Conservation (phyloP, 2,888 invertebrate genomes). For the Tinea trinotella region DNA sequence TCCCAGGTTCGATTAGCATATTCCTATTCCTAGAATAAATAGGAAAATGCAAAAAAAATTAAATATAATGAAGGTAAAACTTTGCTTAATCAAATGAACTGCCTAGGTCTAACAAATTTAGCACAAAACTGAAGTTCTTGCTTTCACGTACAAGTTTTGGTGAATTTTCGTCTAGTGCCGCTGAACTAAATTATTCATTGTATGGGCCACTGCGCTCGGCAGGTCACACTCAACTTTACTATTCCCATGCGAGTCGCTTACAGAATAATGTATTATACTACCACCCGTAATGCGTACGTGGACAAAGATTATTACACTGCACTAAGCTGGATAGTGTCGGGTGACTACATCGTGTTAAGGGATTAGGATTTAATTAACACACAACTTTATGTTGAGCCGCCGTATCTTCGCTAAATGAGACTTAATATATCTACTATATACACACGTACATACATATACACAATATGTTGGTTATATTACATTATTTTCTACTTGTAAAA, state of each 20-base stretch:
- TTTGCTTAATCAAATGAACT: background rate
- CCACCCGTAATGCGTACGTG: conserved; percentile 26
- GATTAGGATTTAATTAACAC: conserved; percentile 1
- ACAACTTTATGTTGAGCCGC: background rate
- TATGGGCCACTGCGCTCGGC: conserved; percentile 33
- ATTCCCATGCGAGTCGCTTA: conserved; percentile 41
- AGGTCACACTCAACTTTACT: conserved; percentile 39
- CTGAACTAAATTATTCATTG: conserved; percentile 39
- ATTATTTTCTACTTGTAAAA: no score
- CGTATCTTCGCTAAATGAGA: no score
- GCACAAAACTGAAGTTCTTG: background rate
- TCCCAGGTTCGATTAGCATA: no score
- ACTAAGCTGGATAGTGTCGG: conserved; percentile 14
- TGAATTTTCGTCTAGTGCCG: conserved; percentile 9
- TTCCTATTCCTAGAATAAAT: no score
- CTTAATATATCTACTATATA: no score
- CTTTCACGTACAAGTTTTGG: conserved; percentile 5
- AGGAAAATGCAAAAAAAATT: no score
- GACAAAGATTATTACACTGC: conserved; percentile 28
- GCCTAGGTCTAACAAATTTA: conserved; percentile 1
- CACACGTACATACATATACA: no score
- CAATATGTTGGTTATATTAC: no score
- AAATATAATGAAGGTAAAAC: background rate
- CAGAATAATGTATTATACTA: conserved; percentile 43
- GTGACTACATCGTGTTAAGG: conserved; percentile 4